Conservation (phyloP, 2,113 vertebrate genomes). For the Paramisgurnus dabryanus region DNA sequence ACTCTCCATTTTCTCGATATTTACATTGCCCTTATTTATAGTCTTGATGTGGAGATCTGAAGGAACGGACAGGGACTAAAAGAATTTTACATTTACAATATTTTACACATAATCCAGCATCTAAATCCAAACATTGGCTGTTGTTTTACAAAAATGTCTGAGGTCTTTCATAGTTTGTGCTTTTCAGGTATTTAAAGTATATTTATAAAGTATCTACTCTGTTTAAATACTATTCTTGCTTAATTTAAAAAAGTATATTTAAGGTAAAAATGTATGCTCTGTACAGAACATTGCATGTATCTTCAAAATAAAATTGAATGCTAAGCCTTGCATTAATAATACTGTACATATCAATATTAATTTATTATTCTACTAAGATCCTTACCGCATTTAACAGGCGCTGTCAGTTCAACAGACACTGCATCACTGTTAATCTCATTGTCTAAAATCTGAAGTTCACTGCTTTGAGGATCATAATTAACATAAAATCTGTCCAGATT, state of each 20-base stretch:
- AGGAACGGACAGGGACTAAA: conserved; percentile 8
- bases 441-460: conserved; percentile 73
- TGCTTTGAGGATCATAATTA: conserved; percentile 74
- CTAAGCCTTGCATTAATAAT: no score
- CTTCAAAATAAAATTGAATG: no score
- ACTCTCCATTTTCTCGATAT: conserved; percentile 87
- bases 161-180: no score
- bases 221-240: no score
- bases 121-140: no score
- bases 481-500: conserved; percentile 70
- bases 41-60: conserved; percentile 88
- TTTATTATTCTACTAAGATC: conserved; percentile 19
- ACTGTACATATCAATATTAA: not conserved
- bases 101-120: not conserved
- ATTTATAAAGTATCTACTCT: no score
- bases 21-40: conserved; percentile 79
- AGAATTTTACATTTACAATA: conserved; percentile 43
- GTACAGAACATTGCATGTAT: no score
- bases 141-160: no score
- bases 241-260: no score
- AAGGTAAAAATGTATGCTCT: no score
- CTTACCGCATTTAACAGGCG: conserved; percentile 86
- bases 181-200: no score
- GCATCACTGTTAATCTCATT: conserved; percentile 63
- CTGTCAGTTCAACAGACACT: conserved; percentile 76